A percentile compares a stretch with the other conserved stretches of the same genome.
phyloP scores from a whole-genome alignment of 2,797 vertebrate species.

The Lutjanus campechanus region DNA sequence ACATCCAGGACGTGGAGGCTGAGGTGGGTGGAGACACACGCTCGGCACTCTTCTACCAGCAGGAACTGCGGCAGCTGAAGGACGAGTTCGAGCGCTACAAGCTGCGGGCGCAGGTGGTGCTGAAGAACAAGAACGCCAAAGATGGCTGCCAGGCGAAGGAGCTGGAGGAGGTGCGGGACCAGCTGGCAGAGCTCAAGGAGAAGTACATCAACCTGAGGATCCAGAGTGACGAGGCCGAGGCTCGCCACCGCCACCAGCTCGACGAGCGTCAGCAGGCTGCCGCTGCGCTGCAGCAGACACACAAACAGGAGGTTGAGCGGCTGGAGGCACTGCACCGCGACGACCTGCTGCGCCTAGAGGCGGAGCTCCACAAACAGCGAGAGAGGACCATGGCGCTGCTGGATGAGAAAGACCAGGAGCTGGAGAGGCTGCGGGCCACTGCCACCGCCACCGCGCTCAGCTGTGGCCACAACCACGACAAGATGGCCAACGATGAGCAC shows the following conservation, averaged over 20 bases:
- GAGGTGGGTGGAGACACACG: conserved; percentile 84
- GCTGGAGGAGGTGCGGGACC: conserved; percentile 91
- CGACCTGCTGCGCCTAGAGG: conserved; percentile 88
- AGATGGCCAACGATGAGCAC: neutral
- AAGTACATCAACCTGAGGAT: conserved; percentile 92
- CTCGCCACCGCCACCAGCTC: conserved; percentile 77
- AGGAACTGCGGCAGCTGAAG: conserved; percentile 92
- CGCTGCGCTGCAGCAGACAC: conserved; percentile 82
- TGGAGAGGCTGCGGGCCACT: conserved; percentile 86
- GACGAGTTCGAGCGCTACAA: conserved; percentile 98
- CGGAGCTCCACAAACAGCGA: conserved; percentile 93
- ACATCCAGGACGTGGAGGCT: conserved; percentile 65
- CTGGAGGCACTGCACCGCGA: conserved; percentile 87
- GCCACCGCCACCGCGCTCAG: conserved; percentile 23
- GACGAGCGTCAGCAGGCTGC: conserved; percentile 84
- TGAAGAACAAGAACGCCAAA: conserved; percentile 91
- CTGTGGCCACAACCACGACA: conserved; percentile 5
- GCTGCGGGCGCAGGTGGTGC: conserved; percentile 91
- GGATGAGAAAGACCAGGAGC: conserved; percentile 93
- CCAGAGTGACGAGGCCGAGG: conserved; percentile 85
- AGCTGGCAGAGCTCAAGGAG: conserved; percentile 92
- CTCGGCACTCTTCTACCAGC: conserved; percentile 85
- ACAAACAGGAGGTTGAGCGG: conserved; percentile 90
- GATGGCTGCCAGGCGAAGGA: conserved; percentile 90
- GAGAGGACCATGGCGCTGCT: conserved; percentile 92